Evolutionary conservation across 2,888 invertebrate species (phyloP).

Genomic region (Mystacides longicornis): DNA sequence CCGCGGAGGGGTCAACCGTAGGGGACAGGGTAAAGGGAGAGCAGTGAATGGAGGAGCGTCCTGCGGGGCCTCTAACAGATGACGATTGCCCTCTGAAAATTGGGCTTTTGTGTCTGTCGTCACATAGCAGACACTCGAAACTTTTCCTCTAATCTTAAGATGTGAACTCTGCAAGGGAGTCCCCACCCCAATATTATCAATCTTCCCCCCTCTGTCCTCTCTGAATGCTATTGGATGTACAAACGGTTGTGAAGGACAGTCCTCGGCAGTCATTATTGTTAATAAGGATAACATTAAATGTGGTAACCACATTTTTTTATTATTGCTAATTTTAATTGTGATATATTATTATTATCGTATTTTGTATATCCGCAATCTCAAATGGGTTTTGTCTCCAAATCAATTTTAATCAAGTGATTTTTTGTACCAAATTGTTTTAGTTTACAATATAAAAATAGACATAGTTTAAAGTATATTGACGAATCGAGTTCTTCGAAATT

Average conservation of each 20-base stretch:
- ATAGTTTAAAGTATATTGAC: no score
- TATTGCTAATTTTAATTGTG: no score
- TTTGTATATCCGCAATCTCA: neutral
- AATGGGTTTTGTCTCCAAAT: neutral
- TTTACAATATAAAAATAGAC: no score
- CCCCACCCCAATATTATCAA: slow-evolving; percentile 9
- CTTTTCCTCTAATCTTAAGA: slow-evolving; percentile 9
- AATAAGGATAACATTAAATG: no score
- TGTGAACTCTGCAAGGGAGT: slow-evolving; percentile 22
- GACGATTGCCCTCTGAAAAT: slow-evolving; percentile 24
- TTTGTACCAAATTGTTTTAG: no score
- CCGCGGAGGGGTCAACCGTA: slow-evolving; percentile 15
- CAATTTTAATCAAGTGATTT: neutral
- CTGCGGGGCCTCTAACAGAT: slow-evolving; percentile 25
- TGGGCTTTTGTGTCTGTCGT: slow-evolving; percentile 14
- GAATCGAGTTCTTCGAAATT: no score
- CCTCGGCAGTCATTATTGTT: slow-evolving; percentile 5
- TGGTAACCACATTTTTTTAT: no score
- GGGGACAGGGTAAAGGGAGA: slow-evolving; percentile 19
- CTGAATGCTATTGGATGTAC: neutral
- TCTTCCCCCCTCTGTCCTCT: slow-evolving; percentile 7
- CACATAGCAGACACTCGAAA: slow-evolving; percentile 23
- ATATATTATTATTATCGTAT: neutral
- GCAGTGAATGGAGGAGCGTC: slow-evolving; percentile 19
- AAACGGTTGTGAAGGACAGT: slow-evolving; percentile 7